These are phyloP conservation scores for Globodera ellingtonae DNA, from an alignment of 1,140 invertebrate species.

Conservation along the genomic window DNA sequence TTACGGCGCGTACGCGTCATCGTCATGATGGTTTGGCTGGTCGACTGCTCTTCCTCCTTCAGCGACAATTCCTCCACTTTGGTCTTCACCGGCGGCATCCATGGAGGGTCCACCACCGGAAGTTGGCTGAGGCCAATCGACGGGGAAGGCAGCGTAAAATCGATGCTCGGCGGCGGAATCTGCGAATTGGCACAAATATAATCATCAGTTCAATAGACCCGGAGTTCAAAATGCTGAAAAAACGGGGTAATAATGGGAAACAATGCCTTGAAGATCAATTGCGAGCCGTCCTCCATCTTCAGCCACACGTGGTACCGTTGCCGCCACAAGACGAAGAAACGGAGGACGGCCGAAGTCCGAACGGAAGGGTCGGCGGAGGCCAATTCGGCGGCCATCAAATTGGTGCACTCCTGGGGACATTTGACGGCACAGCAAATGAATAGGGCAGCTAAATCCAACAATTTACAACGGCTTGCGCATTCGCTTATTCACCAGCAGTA, in stretches of 20 bases:
- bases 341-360: conserved; percentile 76
- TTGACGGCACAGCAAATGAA: conserved; percentile 89
- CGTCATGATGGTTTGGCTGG: conserved; percentile 85
- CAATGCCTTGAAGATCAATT: conserved; percentile 80
- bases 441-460: conserved; percentile 77
- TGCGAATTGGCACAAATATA: background rate
- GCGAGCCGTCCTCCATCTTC: conserved; percentile 94
- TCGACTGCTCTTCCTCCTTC: conserved; percentile 95
- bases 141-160: conserved; percentile 96
- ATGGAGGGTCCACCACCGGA: conserved; percentile 90
- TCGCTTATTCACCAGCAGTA: conserved; percentile 7
- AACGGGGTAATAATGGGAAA: background rate
- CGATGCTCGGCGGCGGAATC: conserved; percentile 90
- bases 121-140: conserved; percentile 92
- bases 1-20: conserved; percentile 97
- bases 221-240: conserved; percentile 1
- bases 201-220: background rate
- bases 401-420: conserved; percentile 80
- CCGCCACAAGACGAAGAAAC: conserved; percentile 93
- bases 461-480: too few species aligned
- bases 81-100: conserved; percentile 94
- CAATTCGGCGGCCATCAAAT: conserved; percentile 83
- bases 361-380: conserved; percentile 78
- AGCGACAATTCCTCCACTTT: conserved; percentile 98
- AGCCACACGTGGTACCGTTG: conserved; percentile 97